Evolutionary conservation across 2,113 vertebrate species (phyloP), one percentile per base, ranked within the genome.

Genomic region (Eudyptes chrysolophus): DNA sequence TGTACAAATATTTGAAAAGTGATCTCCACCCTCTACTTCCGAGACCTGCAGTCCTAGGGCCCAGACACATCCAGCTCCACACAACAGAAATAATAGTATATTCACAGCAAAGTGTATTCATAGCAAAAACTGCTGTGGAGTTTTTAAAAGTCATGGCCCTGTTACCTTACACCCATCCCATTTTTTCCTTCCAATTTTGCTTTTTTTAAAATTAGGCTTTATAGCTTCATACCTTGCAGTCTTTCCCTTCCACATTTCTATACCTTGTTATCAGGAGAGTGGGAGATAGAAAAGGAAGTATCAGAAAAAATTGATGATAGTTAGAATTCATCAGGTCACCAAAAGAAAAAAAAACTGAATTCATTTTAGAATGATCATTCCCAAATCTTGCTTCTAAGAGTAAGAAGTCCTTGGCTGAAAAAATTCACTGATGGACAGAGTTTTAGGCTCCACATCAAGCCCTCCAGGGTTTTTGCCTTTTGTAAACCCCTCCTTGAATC

Each of bases 1-100:
- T 98, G 80, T 58, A 96, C 97, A 98, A 98, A 98, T 98, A 98
- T 98, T 98, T 97, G 97, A 94, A 76, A 92, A 94, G 93, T 25
- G 78, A 62, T 96, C 97, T 96, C 98, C 97, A 97, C 98, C 98
- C 97, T 97, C 68, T 30, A 7, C 62, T 89, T 90, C 89, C 7
- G 16, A 96, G 85, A 89, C 72, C 74, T 77, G 86, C 82, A 92
- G 92, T 21, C 55, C 62, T 66, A 86, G 68, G 68, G 75, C 54
- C 69, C 66, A 91, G 92, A 49, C 61, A 92, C 88, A 89, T 96
- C 74, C 90, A 97, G 65, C 90, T 95, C 85, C 89, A 92, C 66
- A 36, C 49, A 87, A 87, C 8, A 75, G 54, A 88, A 87, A 42
- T 12, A 70, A 89, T 26, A 89, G 72, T 13, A 40, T 40, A 64